Evolutionary conservation across 64 coral and sea anemone species (phyloP).

Genomic region (Hydrozoanthus tunicans): DNA sequence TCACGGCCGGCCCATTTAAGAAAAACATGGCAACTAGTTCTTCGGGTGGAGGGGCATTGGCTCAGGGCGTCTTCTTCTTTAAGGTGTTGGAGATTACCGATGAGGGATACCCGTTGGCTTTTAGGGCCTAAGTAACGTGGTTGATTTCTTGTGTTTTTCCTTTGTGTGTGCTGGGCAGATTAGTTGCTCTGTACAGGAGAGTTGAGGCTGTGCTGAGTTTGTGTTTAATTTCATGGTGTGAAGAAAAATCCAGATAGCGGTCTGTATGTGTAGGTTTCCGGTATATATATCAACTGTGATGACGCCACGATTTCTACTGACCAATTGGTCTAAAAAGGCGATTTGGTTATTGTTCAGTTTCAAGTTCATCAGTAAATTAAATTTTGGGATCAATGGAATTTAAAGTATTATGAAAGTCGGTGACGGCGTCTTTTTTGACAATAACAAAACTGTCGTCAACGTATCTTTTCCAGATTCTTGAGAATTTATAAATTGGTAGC

Average conservation of each 20-base stretch:
- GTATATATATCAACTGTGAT: not conserved
- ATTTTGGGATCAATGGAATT: too few species aligned
- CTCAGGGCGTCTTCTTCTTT: slow-evolving; percentile 6
- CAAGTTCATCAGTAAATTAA: too few species aligned
- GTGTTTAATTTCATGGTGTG: not conserved
- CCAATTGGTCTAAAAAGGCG: too few species aligned
- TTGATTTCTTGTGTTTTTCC: not conserved
- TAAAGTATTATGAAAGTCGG: too few species aligned
- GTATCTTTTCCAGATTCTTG: too few species aligned
- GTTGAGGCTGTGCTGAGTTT: not conserved
- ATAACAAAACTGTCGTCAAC: too few species aligned
- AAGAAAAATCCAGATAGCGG: not conserved
- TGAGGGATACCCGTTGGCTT: slow-evolving; percentile 24
- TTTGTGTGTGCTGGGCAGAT: slow-evolving; percentile 13
- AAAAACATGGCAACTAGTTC: not conserved
- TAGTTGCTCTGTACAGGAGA: not conserved
- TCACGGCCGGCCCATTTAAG: not conserved
- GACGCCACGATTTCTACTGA: not conserved
- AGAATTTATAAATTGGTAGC: too few species aligned
- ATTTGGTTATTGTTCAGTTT: too few species aligned
- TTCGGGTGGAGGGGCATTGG: not conserved
- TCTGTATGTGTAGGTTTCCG: not conserved
- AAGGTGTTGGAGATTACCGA: slow-evolving; percentile 13
- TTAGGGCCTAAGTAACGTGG: slow-evolving; percentile 2
- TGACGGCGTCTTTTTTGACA: too few species aligned